phyloP scores from a whole-genome alignment of 2,113 vertebrate genomes.

The Etheostoma cragini region DNA sequence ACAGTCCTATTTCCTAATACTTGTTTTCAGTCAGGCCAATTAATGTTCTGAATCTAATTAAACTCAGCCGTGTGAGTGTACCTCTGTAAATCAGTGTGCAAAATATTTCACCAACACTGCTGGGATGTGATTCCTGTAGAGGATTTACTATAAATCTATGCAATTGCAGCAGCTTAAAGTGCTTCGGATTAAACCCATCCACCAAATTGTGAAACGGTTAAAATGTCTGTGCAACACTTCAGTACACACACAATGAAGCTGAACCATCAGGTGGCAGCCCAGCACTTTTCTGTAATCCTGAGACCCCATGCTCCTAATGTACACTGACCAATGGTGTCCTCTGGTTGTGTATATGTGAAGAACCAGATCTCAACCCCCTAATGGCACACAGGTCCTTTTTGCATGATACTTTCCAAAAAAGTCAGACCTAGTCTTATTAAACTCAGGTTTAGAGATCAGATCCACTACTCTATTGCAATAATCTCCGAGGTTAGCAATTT shows the following conservation, averaged over 20 bases:
- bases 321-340: slow-evolving; percentile 35
- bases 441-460: slow-evolving; percentile 56
- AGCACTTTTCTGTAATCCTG: slow-evolving; percentile 43
- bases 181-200: not conserved
- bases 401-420: slow-evolving; percentile 36
- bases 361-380: slow-evolving; percentile 29
- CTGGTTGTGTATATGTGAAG: slow-evolving; percentile 23
- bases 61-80: slow-evolving; percentile 14
- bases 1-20: not conserved
- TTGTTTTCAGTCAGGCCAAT: slow-evolving; percentile 3
- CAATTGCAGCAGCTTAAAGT: not conserved
- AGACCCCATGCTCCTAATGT: slow-evolving; percentile 6
- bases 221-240: not conserved
- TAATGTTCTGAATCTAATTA: slow-evolving; percentile 27
- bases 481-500: slow-evolving; percentile 63
- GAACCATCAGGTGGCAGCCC: slow-evolving; percentile 76
- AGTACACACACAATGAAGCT: slow-evolving; percentile 22
- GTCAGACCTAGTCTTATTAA: slow-evolving; percentile 74
- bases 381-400: slow-evolving; percentile 30
- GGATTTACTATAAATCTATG: not conserved
- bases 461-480: slow-evolving; percentile 26
- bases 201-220: not conserved
- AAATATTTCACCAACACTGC: not conserved
- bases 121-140: not conserved
- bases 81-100: slow-evolving; percentile 14